Evolutionary conservation across 2,797 vertebrate species (phyloP).

Genomic region (Valencia hispanica): DNA sequence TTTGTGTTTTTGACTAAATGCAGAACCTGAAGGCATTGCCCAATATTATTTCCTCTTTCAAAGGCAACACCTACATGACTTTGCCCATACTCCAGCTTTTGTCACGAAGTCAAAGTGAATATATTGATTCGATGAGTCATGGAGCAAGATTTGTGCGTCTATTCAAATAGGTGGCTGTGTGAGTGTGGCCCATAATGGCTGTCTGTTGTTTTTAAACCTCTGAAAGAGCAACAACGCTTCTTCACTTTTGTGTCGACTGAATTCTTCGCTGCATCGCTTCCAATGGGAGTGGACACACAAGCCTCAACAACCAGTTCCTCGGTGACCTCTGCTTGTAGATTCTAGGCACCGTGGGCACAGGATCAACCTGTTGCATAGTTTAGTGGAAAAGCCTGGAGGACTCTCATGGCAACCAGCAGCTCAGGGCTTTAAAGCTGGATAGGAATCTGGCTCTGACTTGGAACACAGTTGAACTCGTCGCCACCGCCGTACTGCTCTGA

Average conservation of each 20-base stretch:
- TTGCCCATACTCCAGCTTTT: neutral
- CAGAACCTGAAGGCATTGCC: neutral
- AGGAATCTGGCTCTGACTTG: constrained; percentile 33
- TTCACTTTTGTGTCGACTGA: neutral
- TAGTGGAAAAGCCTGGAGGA: constrained; percentile 53
- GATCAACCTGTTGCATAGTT: constrained; percentile 53
- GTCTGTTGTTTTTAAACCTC: neutral
- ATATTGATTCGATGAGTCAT: neutral
- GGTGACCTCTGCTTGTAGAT: constrained; percentile 18
- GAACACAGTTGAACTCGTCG: neutral
- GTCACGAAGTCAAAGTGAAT: neutral
- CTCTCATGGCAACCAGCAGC: constrained; percentile 60
- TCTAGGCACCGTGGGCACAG: constrained; percentile 26
- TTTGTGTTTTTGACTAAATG: neutral
- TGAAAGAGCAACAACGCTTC: neutral
- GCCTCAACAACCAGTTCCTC: neutral
- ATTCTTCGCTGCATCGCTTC: neutral
- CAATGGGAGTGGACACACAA: no score
- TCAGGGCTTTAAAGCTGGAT: constrained; percentile 51
- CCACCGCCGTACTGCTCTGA: neutral
- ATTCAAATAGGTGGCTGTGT: constrained; percentile 5
- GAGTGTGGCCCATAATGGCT: neutral
- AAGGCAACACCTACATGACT: neutral
- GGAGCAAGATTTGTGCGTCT: neutral
- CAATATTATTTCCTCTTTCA: neutral